Conservation (phyloP, 1,140 invertebrate species). For the Drosophila ironensis region DNA sequence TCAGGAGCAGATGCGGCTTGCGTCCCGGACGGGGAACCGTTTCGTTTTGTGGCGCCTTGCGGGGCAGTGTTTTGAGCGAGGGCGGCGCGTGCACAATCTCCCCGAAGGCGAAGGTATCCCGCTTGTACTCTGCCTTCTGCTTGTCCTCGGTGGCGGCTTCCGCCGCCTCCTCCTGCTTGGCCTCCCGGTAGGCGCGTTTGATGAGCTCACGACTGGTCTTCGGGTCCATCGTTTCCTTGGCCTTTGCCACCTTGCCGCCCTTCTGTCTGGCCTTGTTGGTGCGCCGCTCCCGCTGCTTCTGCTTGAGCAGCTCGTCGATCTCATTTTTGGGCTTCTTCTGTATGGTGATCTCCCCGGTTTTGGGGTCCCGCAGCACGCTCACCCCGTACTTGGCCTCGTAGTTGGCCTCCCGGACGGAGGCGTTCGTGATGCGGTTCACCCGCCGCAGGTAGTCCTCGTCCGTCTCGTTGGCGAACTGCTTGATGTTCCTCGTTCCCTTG, state of each 20-base stretch:
- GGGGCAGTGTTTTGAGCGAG: constrained; percentile 82
- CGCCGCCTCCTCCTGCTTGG: constrained; percentile 40
- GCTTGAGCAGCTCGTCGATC: constrained; percentile 82
- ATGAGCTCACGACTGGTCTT: constrained; percentile 82
- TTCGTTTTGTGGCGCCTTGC: constrained; percentile 78
- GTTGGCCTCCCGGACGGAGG: constrained; percentile 83
- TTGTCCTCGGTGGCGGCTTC: constrained; percentile 69
- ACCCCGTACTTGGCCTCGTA: constrained; percentile 85
- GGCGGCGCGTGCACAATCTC: constrained; percentile 86
- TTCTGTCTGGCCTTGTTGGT: constrained; percentile 70
- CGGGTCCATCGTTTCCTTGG: constrained; percentile 70
- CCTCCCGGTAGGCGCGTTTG: constrained; percentile 63
- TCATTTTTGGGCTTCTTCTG: constrained; percentile 83
- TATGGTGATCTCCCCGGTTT: constrained; percentile 83
- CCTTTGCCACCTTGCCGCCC: constrained; percentile 26
- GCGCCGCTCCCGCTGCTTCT: constrained; percentile 76
- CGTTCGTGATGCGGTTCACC: constrained; percentile 83
- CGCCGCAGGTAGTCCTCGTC: constrained; percentile 82
- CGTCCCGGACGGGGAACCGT: constrained; percentile 82
- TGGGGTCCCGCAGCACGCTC: constrained; percentile 82
- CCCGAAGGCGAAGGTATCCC: constrained; percentile 85
- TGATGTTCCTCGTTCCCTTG: constrained; percentile 44
- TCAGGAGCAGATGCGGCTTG: constrained; percentile 84
- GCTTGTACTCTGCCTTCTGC: constrained; percentile 59
- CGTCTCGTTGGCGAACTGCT: constrained; percentile 82